Conservation (phyloP, 2,888 invertebrate species). For the Erebia ligea region DNA sequence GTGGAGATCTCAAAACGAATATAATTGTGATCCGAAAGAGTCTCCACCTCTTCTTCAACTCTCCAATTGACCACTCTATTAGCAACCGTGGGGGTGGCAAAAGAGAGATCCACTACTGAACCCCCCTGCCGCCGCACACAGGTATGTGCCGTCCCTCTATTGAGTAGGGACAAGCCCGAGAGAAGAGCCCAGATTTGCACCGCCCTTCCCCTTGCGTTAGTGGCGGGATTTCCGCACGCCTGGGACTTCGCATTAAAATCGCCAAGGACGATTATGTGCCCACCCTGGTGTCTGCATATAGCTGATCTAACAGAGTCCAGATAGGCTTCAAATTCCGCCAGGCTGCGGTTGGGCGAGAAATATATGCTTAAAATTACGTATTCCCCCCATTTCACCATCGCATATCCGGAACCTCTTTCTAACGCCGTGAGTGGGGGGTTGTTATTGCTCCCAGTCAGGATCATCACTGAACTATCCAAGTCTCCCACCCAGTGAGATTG, state of each 20-base stretch:
- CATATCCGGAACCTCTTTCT: background rate
- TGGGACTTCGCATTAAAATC: background rate
- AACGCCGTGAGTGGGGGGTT: background rate
- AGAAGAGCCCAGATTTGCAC: background rate
- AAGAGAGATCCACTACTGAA: constrained; percentile 1
- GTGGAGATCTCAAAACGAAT: constrained; percentile 12
- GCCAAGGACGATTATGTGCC: background rate
- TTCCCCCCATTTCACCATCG: background rate
- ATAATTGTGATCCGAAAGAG: constrained; percentile 17
- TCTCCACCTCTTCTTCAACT: constrained; percentile 19
- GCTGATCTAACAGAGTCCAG: background rate
- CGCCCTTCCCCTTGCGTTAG: background rate
- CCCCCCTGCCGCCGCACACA: constrained; percentile 6
- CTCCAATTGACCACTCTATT: constrained; percentile 6
- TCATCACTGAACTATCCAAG: background rate
- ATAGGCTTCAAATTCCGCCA: background rate
- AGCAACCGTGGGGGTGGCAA: constrained; percentile 9
- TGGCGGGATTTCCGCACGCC: background rate
- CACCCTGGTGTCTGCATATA: background rate
- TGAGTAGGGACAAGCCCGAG: background rate
- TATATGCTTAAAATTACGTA: background rate
- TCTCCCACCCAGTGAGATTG: constrained; percentile 2
- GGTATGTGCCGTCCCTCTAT: background rate
- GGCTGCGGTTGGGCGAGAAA: too few relatives aligned
- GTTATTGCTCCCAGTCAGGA: background rate